These are phyloP conservation scores for Blastomussa wellsi DNA, from an alignment of 92 coral and sea anemone species.

Conservation along the genomic window DNA sequence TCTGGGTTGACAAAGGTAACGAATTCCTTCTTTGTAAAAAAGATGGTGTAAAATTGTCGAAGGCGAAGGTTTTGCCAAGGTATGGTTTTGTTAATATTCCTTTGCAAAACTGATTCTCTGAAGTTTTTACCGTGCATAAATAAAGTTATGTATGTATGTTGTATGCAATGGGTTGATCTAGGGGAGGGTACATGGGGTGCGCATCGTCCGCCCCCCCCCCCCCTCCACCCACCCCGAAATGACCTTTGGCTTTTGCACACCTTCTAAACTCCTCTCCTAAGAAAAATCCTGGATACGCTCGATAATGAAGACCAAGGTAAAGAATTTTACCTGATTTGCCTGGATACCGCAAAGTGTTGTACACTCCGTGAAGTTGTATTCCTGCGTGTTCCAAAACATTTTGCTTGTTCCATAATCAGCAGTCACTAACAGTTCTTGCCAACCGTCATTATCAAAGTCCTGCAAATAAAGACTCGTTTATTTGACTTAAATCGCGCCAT, in stretches of 20 bases:
- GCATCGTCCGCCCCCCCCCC: too few species aligned
- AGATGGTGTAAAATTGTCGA: not conserved
- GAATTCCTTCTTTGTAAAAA: not conserved
- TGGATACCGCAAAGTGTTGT: slow-evolving; percentile 75
- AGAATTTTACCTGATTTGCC: slow-evolving; percentile 70
- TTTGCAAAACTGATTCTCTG: not conserved
- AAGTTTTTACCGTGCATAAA: too few species aligned
- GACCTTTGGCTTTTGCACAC: too few species aligned
- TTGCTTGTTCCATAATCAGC: slow-evolving; percentile 91
- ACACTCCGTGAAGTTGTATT: slow-evolving; percentile 70
- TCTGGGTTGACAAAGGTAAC: not conserved
- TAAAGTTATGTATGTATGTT: too few species aligned
- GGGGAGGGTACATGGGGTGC: too few species aligned
- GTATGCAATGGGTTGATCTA: too few species aligned
- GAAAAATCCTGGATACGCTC: too few species aligned
- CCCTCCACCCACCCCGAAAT: too few species aligned
- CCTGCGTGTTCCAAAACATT: slow-evolving; percentile 84
- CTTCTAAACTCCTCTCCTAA: too few species aligned
- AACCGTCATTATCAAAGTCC: slow-evolving; percentile 95
- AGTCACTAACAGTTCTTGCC: slow-evolving; percentile 87
- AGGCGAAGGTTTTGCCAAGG: not conserved
- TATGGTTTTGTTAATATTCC: not conserved
- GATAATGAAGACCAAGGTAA: too few species aligned
- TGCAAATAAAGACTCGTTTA: slow-evolving; percentile 12
- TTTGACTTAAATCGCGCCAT: not conserved